Evolutionary conservation across 2,888 invertebrate species (phyloP).

Genomic region (Willowsia nigromaculata): DNA sequence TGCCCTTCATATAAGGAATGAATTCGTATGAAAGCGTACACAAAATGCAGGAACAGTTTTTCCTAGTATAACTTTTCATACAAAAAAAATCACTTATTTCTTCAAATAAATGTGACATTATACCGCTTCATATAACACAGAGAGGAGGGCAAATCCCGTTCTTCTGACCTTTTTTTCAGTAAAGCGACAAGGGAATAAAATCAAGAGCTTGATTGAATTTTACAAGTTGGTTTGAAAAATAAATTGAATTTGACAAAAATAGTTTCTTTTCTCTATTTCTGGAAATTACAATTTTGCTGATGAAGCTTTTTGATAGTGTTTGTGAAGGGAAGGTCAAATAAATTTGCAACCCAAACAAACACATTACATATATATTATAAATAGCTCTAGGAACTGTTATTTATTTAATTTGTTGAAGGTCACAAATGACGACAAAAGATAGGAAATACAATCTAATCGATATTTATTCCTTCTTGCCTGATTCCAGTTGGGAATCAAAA

Average conservation of each 20-base stretch:
- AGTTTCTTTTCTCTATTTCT: not conserved
- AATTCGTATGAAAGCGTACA: not conserved
- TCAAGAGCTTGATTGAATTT: not conserved
- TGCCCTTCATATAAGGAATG: not conserved
- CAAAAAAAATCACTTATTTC: not conserved
- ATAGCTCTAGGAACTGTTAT: not conserved
- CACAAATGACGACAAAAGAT: not conserved
- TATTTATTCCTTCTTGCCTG: too few species aligned
- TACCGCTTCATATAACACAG: constrained; percentile 1
- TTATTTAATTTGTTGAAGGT: constrained; percentile 1
- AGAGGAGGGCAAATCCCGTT: constrained; percentile 9
- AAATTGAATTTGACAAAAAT: not conserved
- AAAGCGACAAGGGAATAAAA: not conserved
- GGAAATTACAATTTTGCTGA: not conserved
- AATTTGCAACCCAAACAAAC: too few species aligned
- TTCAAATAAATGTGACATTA: not conserved
- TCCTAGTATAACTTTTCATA: not conserved
- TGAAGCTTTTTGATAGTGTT: not conserved
- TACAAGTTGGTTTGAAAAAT: not conserved
- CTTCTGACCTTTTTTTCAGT: not conserved
- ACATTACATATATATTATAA: not conserved
- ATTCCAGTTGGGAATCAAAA: too few species aligned
- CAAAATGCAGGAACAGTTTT: not conserved
- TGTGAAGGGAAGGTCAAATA: not conserved
- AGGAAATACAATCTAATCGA: not conserved